Percentiles rank a stretch among this genome's conserved stretches.
These are phyloP conservation scores for Acanthurus leucopareius DNA, from an alignment of 2,797 vertebrate genomes.

Conservation along the genomic window DNA sequence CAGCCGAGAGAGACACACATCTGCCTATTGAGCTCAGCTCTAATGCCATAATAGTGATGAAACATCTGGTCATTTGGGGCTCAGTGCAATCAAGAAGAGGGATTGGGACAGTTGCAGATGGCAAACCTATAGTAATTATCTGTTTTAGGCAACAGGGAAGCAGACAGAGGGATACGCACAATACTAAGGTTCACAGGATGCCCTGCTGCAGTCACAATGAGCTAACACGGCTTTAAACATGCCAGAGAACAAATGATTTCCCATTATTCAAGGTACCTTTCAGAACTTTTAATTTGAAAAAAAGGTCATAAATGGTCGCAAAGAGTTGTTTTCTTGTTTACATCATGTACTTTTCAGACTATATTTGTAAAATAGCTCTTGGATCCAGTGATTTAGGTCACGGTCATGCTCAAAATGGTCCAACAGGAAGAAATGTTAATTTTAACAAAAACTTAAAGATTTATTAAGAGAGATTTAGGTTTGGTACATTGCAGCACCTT, in stretches of 20 bases:
- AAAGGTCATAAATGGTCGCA: not conserved
- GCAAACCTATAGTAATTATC: constrained; percentile 75
- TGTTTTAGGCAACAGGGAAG: constrained; percentile 49
- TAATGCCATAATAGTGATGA: constrained; percentile 88
- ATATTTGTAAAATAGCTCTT: not conserved
- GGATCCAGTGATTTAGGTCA: not conserved
- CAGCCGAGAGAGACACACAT: constrained; percentile 83
- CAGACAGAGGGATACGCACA: constrained; percentile 41
- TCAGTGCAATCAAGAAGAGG: constrained; percentile 83
- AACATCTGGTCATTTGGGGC: constrained; percentile 87
- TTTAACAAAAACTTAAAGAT: not conserved
- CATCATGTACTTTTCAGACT: not conserved
- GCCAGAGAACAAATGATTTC: not conserved
- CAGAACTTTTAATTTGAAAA: not conserved
- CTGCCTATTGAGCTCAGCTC: constrained; percentile 86
- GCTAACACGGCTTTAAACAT: constrained; percentile 24
- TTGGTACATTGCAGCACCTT: not conserved
- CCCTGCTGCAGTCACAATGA: constrained; percentile 25
- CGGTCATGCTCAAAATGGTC: not conserved
- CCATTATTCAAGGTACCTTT: not conserved
- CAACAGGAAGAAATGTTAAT: not conserved
- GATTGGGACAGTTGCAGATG: constrained; percentile 84
- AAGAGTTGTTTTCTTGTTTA: too few species aligned
- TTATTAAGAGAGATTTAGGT: not conserved
- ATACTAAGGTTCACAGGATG: constrained; percentile 46